Evolutionary conservation across 2,888 invertebrate species (phyloP), one percentile per base, ranked within the genome.

Genomic region (Drosophila atroscutellata): DNA sequence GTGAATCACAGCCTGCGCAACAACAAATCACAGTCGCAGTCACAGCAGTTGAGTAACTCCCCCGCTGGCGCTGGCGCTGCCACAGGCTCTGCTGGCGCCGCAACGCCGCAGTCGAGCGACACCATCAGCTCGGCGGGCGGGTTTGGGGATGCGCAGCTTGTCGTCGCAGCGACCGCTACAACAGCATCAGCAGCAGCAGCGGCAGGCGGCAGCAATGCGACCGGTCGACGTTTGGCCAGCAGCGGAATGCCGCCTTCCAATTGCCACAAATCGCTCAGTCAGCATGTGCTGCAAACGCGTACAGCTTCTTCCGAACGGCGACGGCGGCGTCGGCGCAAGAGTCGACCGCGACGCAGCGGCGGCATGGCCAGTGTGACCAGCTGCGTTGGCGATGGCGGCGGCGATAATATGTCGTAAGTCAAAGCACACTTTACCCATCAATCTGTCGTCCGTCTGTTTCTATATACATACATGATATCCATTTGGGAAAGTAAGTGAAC

Each of bases 1-100:
- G 93, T 93, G 58, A 93, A 93, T 89, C 93, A 93, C 81, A 93
- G 93, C 69, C 89, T 93, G 73, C 91, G 91, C 68, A 90, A 91
- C 79, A 85, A 72, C 85, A 83, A 79, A 75, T 81, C 72, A 24
- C 74, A 81, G 45, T 59, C 72, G 24, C 71, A 78, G 62, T 62
- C 72, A n/a, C 74, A 70, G 3, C 72, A 75, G 42, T 64, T 45
- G 9, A 32, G 37, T 37, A 63, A 37, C 52, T 34, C 65, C 8
- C 36, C 37, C 39, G 58, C 56, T 24, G 75, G 54, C 28, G 47
- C 45, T 26, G 51, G 50, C 11, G 66, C 50, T 15, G 71, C 63
- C n/a, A 62, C 37, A 1, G 62, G 57, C 30, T 57, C 57, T 34
- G 72, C 54, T 34, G 62, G 71, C 42, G 73, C 75, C 30, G 80